Evolutionary conservation across 2,888 invertebrate species (phyloP).

Genomic region (Ypsolopha scabrella): DNA sequence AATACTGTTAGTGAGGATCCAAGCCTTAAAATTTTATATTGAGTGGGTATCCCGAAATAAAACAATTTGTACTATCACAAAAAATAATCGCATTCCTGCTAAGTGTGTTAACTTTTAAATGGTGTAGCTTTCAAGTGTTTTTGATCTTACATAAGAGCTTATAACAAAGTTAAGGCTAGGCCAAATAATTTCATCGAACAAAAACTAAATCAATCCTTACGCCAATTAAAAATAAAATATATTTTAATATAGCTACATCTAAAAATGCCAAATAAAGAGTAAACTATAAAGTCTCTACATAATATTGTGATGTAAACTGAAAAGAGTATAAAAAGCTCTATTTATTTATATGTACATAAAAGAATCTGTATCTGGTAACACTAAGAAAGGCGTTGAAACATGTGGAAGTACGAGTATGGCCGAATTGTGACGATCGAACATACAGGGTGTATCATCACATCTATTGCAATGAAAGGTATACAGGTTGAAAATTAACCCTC

Average conservation of each 20-base stretch:
- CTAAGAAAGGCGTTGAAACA: slow-evolving; percentile 19
- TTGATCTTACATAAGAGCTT: slow-evolving; percentile 15
- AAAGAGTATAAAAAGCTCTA: slow-evolving; percentile 38
- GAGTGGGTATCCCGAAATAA: slow-evolving; percentile 24
- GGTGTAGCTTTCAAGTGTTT: background rate
- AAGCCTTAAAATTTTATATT: background rate
- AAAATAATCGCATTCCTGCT: slow-evolving; percentile 24
- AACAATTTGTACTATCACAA: slow-evolving; percentile 62
- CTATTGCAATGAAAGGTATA: too few species aligned
- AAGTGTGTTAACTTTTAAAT: slow-evolving; percentile 13
- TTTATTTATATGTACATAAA: slow-evolving; percentile 44
- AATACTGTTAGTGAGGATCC: background rate
- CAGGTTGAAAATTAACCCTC: too few species aligned
- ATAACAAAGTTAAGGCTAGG: slow-evolving; percentile 41
- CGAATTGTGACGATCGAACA: too few species aligned
- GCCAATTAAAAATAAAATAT: slow-evolving; percentile 34
- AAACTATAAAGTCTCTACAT: slow-evolving; percentile 20
- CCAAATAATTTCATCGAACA: slow-evolving; percentile 19
- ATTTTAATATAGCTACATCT: slow-evolving; percentile 29
- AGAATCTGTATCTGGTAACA: slow-evolving; percentile 40
- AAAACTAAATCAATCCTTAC: slow-evolving; percentile 29
- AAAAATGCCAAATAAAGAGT: slow-evolving; percentile 38
- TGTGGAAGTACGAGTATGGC: too few species aligned
- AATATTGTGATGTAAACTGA: slow-evolving; percentile 37
- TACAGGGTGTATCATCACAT: too few species aligned